Conservation (phyloP, 1,140 invertebrate genomes). For the Drosophila seguyi region DNA sequence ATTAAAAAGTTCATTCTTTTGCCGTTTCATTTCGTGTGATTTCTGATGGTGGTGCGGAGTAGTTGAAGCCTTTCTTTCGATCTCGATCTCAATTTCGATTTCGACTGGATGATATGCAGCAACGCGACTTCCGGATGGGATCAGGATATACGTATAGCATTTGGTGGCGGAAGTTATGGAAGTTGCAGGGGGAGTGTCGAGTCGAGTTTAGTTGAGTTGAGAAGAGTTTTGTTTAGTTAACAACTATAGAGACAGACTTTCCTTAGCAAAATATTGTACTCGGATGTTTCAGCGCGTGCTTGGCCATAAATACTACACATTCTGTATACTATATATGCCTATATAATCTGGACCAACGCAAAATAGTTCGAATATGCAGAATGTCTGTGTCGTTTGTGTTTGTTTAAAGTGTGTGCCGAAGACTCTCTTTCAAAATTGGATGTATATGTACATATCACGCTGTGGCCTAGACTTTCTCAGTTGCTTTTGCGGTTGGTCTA, state of each 20-base stretch:
- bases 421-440: constrained; percentile 55
- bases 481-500: constrained; percentile 15
- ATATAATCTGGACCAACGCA: constrained; percentile 36
- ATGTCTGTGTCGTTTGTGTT: constrained; percentile 7
- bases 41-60: constrained; percentile 49
- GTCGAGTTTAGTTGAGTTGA: constrained; percentile 8
- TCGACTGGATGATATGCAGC: constrained; percentile 64
- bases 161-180: constrained; percentile 3
- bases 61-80: constrained; percentile 67
- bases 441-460: constrained; percentile 76
- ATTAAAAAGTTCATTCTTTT: constrained; percentile 22
- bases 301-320: constrained; percentile 42
- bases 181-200: constrained; percentile 4
- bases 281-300: constrained; percentile 71
- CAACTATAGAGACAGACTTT: constrained; percentile 71
- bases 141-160: constrained; percentile 5
- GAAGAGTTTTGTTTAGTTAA: constrained; percentile 22
- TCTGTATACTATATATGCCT: constrained; percentile 15
- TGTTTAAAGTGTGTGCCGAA: constrained; percentile 15
- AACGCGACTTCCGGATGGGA: constrained; percentile 59
- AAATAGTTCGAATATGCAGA: constrained; percentile 51
- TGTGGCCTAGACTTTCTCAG: constrained; percentile 65
- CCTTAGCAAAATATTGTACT: constrained; percentile 71
- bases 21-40: constrained; percentile 19
- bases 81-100: constrained; percentile 21